Conservation (phyloP, 2,888 invertebrate species). For the Phania funesta region DNA sequence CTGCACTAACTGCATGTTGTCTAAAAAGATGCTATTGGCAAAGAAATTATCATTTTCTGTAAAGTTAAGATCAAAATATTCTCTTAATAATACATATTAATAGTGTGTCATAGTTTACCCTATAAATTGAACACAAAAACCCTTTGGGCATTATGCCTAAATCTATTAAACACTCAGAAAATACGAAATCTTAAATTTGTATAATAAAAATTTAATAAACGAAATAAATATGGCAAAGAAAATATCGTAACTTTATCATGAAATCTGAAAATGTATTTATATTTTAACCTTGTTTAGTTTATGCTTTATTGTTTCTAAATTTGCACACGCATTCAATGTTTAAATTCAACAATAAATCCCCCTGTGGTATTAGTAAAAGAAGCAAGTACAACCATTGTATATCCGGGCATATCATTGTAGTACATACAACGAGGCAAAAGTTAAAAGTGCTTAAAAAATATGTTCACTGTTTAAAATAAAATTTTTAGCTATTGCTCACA, state of each 20-base stretch:
- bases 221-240: constrained; percentile 9
- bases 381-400: neutral
- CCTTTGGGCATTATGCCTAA: neutral
- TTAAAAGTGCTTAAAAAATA: neutral
- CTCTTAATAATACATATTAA: neutral
- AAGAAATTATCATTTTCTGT: no score
- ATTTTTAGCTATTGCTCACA: no score
- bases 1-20: no score
- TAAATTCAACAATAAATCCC: constrained; percentile 42
- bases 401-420: neutral
- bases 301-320: constrained; percentile 41
- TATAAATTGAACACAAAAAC: neutral
- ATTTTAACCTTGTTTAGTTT: constrained; percentile 1
- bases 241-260: constrained; percentile 50
- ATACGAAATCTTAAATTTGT: neutral
- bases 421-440: neutral
- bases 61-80: no score
- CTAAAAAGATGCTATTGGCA: no score
- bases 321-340: constrained; percentile 46
- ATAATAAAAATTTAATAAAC: constrained; percentile 9
- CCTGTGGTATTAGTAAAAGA: neutral
- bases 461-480: no score
- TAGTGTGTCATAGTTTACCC: neutral
- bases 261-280: constrained; percentile 59
- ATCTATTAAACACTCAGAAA: neutral